Percentiles rank a stretch among this genome's conserved stretches.
phyloP scores from a whole-genome alignment of 2,888 invertebrate genomes.

The Gerris lacustris region DNA sequence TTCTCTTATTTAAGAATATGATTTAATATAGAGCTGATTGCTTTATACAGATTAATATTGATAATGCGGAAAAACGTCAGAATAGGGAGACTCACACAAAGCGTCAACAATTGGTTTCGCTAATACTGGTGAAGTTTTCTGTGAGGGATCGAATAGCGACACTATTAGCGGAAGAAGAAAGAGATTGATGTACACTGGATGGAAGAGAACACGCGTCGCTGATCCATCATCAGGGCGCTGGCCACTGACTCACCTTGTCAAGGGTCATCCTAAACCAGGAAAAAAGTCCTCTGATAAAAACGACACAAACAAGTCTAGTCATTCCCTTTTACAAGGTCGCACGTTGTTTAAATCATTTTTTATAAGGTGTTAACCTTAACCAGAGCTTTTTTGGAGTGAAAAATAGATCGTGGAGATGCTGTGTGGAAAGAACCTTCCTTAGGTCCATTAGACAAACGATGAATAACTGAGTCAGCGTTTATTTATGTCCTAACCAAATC shows the following conservation, averaged over 20 bases:
- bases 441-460: background rate
- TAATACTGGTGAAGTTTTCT: background rate
- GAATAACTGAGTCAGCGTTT: background rate
- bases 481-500: background rate
- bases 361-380: background rate
- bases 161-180: background rate
- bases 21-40: too few relatives aligned
- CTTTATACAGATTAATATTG: background rate
- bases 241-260: background rate
- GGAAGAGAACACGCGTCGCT: background rate
- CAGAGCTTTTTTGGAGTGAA: background rate
- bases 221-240: background rate
- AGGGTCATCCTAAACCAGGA: background rate
- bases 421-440: background rate
- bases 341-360: background rate
- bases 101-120: background rate
- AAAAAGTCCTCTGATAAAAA: background rate
- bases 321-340: background rate
- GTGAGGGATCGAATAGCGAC: background rate
- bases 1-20: too few relatives aligned
- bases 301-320: background rate
- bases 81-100: background rate
- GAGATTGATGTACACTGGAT: background rate
- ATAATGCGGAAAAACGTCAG: background rate
- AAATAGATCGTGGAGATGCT: background rate